A percentile compares a stretch with the other conserved stretches of the same genome.
phyloP scores from a whole-genome alignment of 2,797 vertebrate species.

The Pygocentrus nattereri region DNA sequence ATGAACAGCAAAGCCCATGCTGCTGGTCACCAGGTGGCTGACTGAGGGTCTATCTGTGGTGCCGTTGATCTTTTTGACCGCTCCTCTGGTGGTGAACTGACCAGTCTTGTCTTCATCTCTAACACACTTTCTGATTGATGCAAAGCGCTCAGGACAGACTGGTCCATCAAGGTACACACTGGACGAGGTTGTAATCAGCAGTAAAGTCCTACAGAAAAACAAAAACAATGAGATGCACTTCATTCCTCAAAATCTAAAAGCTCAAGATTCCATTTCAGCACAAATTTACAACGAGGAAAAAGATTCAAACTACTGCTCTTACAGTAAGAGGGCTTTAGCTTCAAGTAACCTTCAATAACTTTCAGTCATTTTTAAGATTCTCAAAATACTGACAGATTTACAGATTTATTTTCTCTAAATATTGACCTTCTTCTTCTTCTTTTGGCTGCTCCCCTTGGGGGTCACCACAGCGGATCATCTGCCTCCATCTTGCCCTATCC shows the following conservation, averaged over 20 bases:
- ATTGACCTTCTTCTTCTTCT: too few species aligned
- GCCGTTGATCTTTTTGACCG: constrained; percentile 22
- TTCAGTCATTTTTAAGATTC: too few species aligned
- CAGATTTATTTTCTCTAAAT: too few species aligned
- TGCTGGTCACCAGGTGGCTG: not conserved
- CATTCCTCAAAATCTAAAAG: not conserved
- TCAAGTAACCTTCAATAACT: too few species aligned
- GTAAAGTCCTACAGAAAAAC: not conserved
- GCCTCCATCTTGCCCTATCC: too few species aligned
- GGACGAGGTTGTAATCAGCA: not conserved
- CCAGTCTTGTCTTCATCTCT: constrained; percentile 26
- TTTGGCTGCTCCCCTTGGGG: too few species aligned
- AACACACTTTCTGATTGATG: constrained; percentile 9
- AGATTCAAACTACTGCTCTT: not conserved
- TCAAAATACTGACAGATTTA: too few species aligned
- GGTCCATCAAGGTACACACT: constrained; percentile 40
- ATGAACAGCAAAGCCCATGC: constrained; percentile 27
- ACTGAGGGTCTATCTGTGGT: constrained; percentile 34
- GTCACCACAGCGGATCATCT: too few species aligned
- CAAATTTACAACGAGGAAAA: not conserved
- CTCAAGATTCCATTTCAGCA: too few species aligned
- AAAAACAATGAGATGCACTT: not conserved
- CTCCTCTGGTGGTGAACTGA: constrained; percentile 24
- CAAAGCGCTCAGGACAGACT: not conserved
- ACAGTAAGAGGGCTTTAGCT: too few species aligned